Percentiles rank a stretch among this genome's conserved stretches.
phyloP scores from a whole-genome alignment of 2,888 invertebrate genomes.

The Mellilla xanthometata region DNA sequence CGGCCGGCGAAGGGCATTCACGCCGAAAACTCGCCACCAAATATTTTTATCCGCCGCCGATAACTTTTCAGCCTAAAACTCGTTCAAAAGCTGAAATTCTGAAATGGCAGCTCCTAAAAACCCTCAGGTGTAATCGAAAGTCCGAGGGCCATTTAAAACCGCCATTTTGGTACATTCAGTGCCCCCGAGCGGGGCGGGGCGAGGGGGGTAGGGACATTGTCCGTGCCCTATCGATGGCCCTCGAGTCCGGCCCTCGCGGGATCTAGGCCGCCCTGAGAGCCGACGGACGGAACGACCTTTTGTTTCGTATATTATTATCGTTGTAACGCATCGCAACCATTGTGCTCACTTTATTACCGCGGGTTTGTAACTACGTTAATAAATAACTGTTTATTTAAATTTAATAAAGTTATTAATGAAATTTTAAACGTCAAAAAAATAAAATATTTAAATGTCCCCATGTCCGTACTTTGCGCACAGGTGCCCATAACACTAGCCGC shows the following conservation, averaged over 20 bases:
- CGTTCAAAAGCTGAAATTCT: slow-evolving; percentile 11
- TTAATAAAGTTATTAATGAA: no score
- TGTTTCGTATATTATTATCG: slow-evolving; percentile 15
- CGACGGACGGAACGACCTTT: slow-evolving; percentile 8
- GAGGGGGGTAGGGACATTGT: slow-evolving; percentile 22
- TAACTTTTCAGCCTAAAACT: slow-evolving; percentile 7
- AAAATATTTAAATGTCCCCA: no score
- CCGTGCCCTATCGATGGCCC: slow-evolving; percentile 34
- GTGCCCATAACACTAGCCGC: no score
- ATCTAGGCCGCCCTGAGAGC: slow-evolving; percentile 31
- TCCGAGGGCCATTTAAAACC: slow-evolving; percentile 23
- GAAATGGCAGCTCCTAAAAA: slow-evolving; percentile 15
- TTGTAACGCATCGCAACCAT: neutral
- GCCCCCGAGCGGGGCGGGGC: neutral
- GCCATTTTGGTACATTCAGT: slow-evolving; percentile 18
- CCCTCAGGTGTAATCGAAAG: slow-evolving; percentile 23
- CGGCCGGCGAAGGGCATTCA: neutral
- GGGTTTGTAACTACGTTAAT: no score
- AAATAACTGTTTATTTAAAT: no score
- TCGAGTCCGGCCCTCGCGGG: slow-evolving; percentile 24
- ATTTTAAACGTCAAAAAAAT: no score
- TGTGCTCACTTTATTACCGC: no score
- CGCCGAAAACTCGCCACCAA: neutral
- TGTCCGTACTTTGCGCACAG: no score
- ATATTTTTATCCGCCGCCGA: slow-evolving; percentile 5